phyloP scores from a whole-genome alignment of 2,797 vertebrate species.

The Sebastes hubbsi region DNA sequence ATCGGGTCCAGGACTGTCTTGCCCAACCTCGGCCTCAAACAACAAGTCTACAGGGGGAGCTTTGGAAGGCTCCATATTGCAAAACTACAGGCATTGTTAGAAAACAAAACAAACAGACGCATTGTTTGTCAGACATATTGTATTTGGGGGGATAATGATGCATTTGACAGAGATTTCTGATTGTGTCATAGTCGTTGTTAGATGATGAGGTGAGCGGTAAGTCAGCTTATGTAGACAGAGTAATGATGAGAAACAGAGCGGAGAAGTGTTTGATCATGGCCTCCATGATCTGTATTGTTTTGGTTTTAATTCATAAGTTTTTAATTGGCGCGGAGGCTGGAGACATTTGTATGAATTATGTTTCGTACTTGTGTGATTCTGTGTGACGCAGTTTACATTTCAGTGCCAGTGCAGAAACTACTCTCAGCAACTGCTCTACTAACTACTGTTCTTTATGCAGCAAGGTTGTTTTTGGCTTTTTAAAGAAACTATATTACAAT shows the following conservation, averaged over 20 bases:
- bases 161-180: conserved; percentile 52
- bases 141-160: conserved; percentile 63
- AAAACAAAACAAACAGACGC: conserved; percentile 44
- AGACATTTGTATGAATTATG: not conserved
- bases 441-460: not conserved
- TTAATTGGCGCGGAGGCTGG: not conserved
- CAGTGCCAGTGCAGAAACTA: not conserved
- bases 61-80: conserved; percentile 47
- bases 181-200: conserved; percentile 25
- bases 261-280: conserved; percentile 7
- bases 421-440: not conserved
- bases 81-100: conserved; percentile 56
- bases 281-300: not conserved
- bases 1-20: conserved; percentile 49
- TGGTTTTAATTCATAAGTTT: not conserved
- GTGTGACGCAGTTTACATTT: not conserved
- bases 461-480: not conserved
- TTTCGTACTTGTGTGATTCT: not conserved
- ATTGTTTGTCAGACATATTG: conserved; percentile 59
- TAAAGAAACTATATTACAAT: not conserved
- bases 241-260: conserved; percentile 41
- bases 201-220: conserved; percentile 18
- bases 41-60: conserved; percentile 45
- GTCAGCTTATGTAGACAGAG: not conserved
- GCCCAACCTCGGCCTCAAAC: conserved; percentile 55